A percentile compares a stretch with the other conserved stretches of the same genome.
Conservation (phyloP, 2,113 vertebrate genomes). For the Sitta europaea region DNA sequence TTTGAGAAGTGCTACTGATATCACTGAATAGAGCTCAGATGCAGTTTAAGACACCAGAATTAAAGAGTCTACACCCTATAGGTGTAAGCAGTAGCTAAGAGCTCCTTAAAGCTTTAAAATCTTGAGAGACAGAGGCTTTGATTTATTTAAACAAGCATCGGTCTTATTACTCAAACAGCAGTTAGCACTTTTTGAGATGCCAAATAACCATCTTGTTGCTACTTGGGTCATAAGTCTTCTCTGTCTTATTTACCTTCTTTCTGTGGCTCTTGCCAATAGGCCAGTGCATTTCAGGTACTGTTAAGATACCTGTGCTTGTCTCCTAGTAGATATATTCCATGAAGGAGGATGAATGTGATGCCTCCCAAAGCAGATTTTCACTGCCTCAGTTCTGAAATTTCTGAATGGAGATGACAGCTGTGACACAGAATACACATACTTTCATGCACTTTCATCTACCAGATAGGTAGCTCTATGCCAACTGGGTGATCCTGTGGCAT, state of each 20-base stretch:
- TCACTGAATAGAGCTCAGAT: neutral
- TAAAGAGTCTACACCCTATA: neutral
- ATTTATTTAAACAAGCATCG: neutral
- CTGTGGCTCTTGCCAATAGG: neutral
- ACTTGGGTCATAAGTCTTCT: neutral
- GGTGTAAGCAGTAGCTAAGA: neutral
- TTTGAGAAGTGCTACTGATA: neutral
- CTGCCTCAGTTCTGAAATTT: neutral
- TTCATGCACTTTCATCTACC: neutral
- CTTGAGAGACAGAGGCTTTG: neutral
- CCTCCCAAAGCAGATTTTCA: neutral
- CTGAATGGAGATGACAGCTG: neutral
- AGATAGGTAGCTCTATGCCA: neutral
- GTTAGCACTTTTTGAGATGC: neutral
- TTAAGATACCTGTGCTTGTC: neutral
- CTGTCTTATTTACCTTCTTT: neutral
- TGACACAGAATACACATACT: neutral
- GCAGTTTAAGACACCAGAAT: neutral
- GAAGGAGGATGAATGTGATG: neutral
- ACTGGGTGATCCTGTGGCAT: neutral
- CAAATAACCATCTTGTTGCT: neutral
- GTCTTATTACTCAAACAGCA: neutral
- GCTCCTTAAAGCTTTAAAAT: neutral
- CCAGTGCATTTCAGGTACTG: neutral
- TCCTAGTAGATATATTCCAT: neutral